Evolutionary conservation across 2,888 invertebrate genomes (phyloP).

Genomic region (Sepiola atlantica): DNA sequence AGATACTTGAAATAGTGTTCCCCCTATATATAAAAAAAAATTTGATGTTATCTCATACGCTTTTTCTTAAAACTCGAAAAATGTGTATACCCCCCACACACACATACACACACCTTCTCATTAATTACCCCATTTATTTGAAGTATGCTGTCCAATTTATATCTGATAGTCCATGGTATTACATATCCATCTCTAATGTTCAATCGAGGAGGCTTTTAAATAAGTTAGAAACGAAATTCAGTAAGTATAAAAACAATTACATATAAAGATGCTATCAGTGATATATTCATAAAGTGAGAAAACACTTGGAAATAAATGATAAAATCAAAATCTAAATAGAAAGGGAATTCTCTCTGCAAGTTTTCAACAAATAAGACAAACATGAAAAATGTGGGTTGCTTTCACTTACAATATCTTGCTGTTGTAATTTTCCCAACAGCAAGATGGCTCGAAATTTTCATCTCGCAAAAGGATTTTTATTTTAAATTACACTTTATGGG

Average conservation of each 20-base stretch:
- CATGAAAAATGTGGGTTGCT: background rate
- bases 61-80: too few relatives aligned
- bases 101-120: too few relatives aligned
- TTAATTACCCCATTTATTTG: too few relatives aligned
- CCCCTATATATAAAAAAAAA: too few relatives aligned
- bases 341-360: background rate
- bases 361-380: background rate
- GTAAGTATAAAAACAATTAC: background rate
- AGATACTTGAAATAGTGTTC: too few relatives aligned
- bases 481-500: background rate
- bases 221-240: background rate
- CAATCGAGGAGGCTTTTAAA: background rate
- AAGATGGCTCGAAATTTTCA: background rate
- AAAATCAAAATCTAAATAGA: background rate
- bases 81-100: too few relatives aligned
- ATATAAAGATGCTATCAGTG: background rate
- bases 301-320: background rate
- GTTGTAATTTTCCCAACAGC: background rate
- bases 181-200: background rate
- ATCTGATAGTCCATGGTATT: background rate
- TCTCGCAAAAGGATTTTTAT: background rate
- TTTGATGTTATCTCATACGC: too few relatives aligned
- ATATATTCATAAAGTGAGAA: background rate
- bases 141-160: too few relatives aligned
- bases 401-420: background rate